Evolutionary conservation across 2,888 invertebrate species (phyloP), one percentile per base, ranked within the genome.

Genomic region (Junonia oenone): DNA sequence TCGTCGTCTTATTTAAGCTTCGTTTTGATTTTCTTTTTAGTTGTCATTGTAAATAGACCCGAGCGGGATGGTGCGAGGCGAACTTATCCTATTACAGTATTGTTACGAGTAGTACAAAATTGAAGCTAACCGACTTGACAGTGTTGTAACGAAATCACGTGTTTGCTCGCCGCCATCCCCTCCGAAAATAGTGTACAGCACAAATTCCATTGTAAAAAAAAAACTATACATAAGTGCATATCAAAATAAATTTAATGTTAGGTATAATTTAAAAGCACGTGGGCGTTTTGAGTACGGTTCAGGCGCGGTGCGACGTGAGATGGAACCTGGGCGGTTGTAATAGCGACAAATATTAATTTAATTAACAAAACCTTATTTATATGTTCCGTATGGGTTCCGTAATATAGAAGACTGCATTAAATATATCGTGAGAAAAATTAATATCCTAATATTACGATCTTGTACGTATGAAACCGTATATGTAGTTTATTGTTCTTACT

Each of bases 201-300:
- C 87, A 88, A 88, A 84, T 73, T 73, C 83, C 80, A 81, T 78
- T 87, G 87, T 88, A 88, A 82, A 80, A 79, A n/a, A 83, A 78
- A 71, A 71, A 51, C 15, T 84, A 83, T 78, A 78, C 71, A 76
- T 88, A 87, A 88, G 87, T 81, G 88, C 88, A 88, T 88, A 88
- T 88, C 88, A 88, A 78, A 79, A 74, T 85, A 87, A 83, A 83
- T 82, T 75, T 86, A 87, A 81, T 80, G 75, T 83, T 86, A 85
- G 84, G 71, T 51, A 73, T 85, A 84, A 81, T 81, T 81, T 80
- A 71, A 71, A 75, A 72, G 75, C 69, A 75, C 68, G 70, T 72
- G 75, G 73, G 71, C 71, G 60, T 55, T 54, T 40, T 56, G 49
- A 53, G 17, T 51, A 17, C 14, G 26, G 38, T 52, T 45, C 45